Evolutionary conservation across 2,797 vertebrate genomes (phyloP).

Genomic region (Rachycentron canadum): DNA sequence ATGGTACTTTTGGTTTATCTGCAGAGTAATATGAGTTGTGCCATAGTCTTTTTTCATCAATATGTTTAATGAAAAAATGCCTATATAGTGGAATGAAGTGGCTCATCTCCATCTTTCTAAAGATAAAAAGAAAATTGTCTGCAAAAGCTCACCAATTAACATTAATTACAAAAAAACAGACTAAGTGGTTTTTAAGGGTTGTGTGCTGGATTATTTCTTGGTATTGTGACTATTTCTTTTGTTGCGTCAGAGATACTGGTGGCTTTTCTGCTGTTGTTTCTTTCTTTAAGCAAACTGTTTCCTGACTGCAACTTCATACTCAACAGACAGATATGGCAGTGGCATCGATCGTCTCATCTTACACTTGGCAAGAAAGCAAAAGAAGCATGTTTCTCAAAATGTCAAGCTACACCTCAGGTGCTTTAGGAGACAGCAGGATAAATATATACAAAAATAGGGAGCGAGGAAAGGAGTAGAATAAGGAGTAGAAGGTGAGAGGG

Average conservation of each 20-base stretch:
- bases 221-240: background rate
- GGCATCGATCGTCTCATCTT: conserved; percentile 1
- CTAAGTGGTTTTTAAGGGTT: background rate
- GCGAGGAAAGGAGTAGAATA: conserved; percentile 11
- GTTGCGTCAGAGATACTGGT: background rate
- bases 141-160: background rate
- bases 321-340: background rate
- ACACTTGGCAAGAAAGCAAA: background rate
- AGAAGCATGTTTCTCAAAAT: background rate
- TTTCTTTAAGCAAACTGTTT: background rate
- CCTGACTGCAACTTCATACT: background rate
- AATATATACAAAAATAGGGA: conserved; percentile 16
- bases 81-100: no score
- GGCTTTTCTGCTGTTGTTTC: background rate
- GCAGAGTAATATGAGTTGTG: conserved; percentile 7
- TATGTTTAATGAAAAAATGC: background rate
- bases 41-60: background rate
- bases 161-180: background rate
- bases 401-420: background rate
- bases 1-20: conserved; percentile 36
- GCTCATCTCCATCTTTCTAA: background rate
- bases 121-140: background rate
- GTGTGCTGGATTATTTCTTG: background rate
- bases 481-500: conserved; percentile 33
- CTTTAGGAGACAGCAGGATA: conserved; percentile 2